Conservation (phyloP, 2,888 invertebrate species). For the Tuberolachnus salignus region DNA sequence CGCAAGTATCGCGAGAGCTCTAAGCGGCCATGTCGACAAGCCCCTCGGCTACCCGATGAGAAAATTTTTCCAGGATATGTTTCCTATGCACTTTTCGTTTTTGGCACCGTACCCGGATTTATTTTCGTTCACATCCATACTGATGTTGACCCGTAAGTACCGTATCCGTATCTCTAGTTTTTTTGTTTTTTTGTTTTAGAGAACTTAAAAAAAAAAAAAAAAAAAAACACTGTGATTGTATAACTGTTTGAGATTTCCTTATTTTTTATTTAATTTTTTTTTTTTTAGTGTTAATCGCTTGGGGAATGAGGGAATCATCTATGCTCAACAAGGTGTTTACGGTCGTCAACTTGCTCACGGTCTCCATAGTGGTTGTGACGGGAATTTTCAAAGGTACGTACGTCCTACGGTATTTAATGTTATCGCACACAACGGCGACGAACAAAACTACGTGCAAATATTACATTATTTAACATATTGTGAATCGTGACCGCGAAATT, state of each 20-base stretch:
- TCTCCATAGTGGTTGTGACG: conserved; percentile 79
- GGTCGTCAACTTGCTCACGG: conserved; percentile 80
- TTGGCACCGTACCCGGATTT: conserved; percentile 75
- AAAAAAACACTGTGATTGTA: too few relatives aligned
- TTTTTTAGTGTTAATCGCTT: conserved; percentile 67
- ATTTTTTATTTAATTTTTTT: not conserved
- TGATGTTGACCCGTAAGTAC: conserved; percentile 65
- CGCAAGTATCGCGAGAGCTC: conserved; percentile 76
- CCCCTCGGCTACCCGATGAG: conserved; percentile 69
- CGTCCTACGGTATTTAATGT: too few relatives aligned
- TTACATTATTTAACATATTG: not conserved
- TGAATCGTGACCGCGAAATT: conserved; percentile 45
- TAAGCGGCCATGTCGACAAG: conserved; percentile 75
- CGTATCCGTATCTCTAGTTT: too few relatives aligned
- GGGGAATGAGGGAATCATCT: conserved; percentile 82
- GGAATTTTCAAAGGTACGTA: conserved; percentile 72
- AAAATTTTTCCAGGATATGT: conserved; percentile 64
- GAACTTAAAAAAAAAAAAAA: not conserved
- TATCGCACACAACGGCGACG: too few relatives aligned
- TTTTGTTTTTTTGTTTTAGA: too few relatives aligned
- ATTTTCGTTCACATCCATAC: conserved; percentile 71
- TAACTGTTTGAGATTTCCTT: too few relatives aligned
- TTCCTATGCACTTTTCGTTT: conserved; percentile 70
- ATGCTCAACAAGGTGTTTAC: conserved; percentile 91
- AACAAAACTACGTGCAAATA: too few relatives aligned